phyloP scores from a whole-genome alignment of 2,888 invertebrate species.

The Acrobeloides nanus region DNA sequence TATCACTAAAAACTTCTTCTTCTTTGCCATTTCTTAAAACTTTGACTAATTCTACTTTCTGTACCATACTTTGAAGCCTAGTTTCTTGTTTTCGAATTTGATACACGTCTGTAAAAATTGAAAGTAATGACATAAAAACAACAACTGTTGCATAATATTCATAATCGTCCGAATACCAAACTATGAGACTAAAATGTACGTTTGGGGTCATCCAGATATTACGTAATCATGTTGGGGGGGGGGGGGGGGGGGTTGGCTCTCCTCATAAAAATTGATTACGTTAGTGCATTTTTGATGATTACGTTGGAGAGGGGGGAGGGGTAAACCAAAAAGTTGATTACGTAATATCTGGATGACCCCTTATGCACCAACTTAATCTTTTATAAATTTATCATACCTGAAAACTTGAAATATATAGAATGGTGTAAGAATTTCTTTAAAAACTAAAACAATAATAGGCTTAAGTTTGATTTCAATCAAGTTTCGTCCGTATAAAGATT shows the following conservation, averaged over 20 bases:
- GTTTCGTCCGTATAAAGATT: slow-evolving; percentile 56
- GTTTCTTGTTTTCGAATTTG: slow-evolving; percentile 69
- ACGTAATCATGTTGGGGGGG: no score
- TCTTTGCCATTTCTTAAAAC: slow-evolving; percentile 56
- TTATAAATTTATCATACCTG: slow-evolving; percentile 53
- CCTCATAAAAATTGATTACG: no score
- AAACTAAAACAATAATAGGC: slow-evolving; percentile 57
- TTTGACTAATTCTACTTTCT: slow-evolving; percentile 67
- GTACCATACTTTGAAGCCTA: slow-evolving; percentile 80
- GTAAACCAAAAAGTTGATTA: no score
- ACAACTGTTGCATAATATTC: slow-evolving; percentile 78
- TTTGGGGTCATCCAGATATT: neutral
- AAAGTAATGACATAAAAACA: slow-evolving; percentile 70
- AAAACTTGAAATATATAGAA: slow-evolving; percentile 60
- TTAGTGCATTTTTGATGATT: no score
- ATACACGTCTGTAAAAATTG: slow-evolving; percentile 59
- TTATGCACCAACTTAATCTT: no score
- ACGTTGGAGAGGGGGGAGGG: no score
- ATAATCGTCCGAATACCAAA: slow-evolving; percentile 79
- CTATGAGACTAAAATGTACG: slow-evolving; percentile 53
- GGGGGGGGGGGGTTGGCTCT: no score
- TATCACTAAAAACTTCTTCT: slow-evolving; percentile 14
- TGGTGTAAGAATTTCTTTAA: slow-evolving; percentile 58
- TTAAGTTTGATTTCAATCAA: slow-evolving; percentile 58
- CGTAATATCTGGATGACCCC: no score